Conservation (phyloP, 2,113 vertebrate genomes). For the Cephalophus harveyi region DNA sequence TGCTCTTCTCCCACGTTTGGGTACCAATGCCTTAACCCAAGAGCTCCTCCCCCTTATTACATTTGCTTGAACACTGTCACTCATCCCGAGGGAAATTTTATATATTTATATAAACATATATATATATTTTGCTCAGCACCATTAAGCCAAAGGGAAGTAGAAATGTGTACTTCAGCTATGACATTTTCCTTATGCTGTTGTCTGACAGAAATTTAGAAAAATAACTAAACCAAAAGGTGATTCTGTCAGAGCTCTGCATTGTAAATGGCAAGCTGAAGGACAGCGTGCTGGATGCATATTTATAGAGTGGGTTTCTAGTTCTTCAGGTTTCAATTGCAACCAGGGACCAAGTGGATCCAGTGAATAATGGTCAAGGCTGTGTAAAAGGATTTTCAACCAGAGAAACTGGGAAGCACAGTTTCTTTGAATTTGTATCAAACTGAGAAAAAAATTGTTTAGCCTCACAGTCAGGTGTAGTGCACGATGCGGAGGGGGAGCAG, state of each 20-base stretch:
- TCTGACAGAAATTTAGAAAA: slow-evolving; percentile 61
- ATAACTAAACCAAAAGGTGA: slow-evolving; percentile 48
- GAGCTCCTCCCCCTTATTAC: neutral
- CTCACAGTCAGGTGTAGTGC: neutral
- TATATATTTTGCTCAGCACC: neutral
- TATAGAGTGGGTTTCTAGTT: neutral
- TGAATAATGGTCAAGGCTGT: neutral
- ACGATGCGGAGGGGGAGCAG: neutral
- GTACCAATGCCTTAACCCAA: rapidly evolving
- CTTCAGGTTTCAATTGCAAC: neutral
- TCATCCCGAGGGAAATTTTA: neutral
- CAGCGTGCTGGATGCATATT: rapidly evolving
- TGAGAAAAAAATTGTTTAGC: slow-evolving; percentile 57
- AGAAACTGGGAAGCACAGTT: slow-evolving; percentile 36
- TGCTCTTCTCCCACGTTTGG: neutral
- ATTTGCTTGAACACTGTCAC: neutral
- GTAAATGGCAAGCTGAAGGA: slow-evolving; percentile 41
- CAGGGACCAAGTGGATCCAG: slow-evolving; percentile 9
- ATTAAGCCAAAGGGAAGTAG: slow-evolving; percentile 21
- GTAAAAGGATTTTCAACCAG: slow-evolving; percentile 26
- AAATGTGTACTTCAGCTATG: slow-evolving; percentile 36
- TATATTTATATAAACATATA: neutral
- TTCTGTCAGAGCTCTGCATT: slow-evolving; percentile 10
- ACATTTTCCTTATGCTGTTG: slow-evolving; percentile 55
- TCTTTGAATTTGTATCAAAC: slow-evolving; percentile 61